These are phyloP conservation scores for rabbit (Oryctolagus cuniculus) DNA, from an alignment of 2,113 vertebrate species.

Conservation along the genomic window DNA sequence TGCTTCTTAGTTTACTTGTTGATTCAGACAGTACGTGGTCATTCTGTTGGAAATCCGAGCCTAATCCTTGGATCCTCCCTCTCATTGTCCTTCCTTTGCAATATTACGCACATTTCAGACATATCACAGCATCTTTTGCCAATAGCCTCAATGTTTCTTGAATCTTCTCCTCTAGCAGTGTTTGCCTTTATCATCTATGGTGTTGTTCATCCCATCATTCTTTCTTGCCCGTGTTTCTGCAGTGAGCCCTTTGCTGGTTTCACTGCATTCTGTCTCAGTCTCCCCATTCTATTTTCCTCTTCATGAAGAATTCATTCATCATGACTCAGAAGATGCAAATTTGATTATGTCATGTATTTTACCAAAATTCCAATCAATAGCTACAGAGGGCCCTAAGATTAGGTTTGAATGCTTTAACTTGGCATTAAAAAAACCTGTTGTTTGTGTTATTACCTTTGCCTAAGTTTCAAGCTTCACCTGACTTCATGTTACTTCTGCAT, in stretches of 20 bases:
- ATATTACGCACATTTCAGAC: background rate
- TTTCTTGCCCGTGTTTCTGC: background rate
- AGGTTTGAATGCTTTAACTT: background rate
- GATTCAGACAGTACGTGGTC: background rate
- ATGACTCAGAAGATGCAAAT: background rate
- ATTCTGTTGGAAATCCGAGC: background rate
- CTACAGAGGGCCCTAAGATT: background rate
- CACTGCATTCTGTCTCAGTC: background rate
- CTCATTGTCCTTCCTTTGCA: background rate
- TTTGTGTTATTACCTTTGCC: background rate
- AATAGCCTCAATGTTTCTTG: background rate
- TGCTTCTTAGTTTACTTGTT: background rate
- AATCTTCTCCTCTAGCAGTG: background rate
- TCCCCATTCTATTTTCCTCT: background rate
- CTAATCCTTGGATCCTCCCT: background rate
- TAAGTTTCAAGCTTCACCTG: background rate
- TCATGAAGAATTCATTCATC: background rate
- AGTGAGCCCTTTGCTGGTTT: background rate
- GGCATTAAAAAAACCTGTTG: background rate
- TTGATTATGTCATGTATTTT: background rate
- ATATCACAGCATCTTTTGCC: accelerated
- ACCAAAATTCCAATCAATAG: background rate
- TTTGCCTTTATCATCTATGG: background rate
- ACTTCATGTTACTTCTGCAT: background rate
- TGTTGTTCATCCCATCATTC: accelerated